Evolutionary conservation across 1,140 invertebrate species (phyloP).

Genomic region (Rhagoletis zephyria): DNA sequence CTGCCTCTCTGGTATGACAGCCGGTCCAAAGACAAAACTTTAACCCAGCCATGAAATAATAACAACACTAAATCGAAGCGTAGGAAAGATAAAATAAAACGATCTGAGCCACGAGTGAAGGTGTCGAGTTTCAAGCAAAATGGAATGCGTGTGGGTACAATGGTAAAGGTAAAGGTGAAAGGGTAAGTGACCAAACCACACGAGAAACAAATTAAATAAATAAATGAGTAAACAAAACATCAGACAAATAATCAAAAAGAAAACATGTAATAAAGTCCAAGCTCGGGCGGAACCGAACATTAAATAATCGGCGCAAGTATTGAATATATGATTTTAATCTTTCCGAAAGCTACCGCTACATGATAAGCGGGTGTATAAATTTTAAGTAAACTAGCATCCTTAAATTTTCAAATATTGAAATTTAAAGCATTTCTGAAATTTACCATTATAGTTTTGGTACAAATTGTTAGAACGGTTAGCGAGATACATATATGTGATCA

Average conservation of each 20-base stretch:
- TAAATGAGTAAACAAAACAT: background rate
- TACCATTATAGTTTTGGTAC: too few species aligned
- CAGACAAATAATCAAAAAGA: background rate
- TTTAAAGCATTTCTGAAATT: too few species aligned
- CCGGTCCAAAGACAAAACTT: background rate
- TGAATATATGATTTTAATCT: too few species aligned
- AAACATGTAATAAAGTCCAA: background rate
- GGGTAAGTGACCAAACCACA: background rate
- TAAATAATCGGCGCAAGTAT: too few species aligned
- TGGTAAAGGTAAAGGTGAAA: background rate
- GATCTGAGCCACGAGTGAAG: background rate
- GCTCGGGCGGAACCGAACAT: too few species aligned
- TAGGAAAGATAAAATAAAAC: background rate
- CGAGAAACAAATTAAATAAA: background rate
- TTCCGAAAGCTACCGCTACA: too few species aligned
- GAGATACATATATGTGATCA: too few species aligned
- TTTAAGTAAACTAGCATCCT: too few species aligned
- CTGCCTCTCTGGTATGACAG: background rate
- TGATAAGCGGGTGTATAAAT: too few species aligned
- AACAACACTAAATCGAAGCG: background rate
- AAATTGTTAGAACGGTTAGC: too few species aligned
- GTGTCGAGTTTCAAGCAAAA: constrained; percentile 1
- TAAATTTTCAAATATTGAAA: too few species aligned
- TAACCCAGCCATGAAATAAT: background rate
- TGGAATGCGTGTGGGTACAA: background rate